Conservation (phyloP, 2,888 invertebrate genomes). For the Oscheius sp. region DNA sequence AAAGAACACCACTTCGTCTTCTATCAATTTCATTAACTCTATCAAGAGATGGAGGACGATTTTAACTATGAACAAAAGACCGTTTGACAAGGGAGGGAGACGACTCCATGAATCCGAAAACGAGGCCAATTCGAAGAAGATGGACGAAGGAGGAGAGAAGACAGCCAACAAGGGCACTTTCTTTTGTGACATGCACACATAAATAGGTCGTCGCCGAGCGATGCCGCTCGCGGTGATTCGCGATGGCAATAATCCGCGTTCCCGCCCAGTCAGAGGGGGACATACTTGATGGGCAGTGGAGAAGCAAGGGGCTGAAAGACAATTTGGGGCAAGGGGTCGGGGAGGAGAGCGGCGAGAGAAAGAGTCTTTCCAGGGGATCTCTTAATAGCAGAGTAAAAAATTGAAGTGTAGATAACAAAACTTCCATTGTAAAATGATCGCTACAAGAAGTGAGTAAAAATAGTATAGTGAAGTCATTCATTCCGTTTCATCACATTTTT, state of each 20-base stretch:
- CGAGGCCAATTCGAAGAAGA: not conserved
- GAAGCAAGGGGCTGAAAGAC: not conserved
- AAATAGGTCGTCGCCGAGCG: slow-evolving; percentile 16
- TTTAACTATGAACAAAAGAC: no score
- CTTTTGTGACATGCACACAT: slow-evolving; percentile 21
- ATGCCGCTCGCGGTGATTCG: not conserved
- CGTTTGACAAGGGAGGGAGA: no score
- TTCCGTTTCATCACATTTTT: no score
- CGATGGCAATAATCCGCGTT: slow-evolving; percentile 8
- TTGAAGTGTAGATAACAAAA: no score
- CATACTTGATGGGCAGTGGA: slow-evolving; percentile 4
- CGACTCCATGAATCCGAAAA: no score
- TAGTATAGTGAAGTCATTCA: no score
- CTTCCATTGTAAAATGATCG: no score
- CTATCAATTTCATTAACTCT: no score
- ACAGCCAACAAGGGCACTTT: slow-evolving; percentile 16
- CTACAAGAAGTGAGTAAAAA: no score
- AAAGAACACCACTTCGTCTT: no score
- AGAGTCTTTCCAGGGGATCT: not conserved
- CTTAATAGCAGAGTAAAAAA: no score
- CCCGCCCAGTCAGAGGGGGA: slow-evolving; percentile 6
- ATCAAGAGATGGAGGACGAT: no score
- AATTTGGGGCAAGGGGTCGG: not conserved
- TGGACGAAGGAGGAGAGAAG: not conserved
- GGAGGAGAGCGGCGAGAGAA: not conserved